Evolutionary conservation across 2,113 vertebrate genomes (phyloP), one percentile per base, ranked within the genome.

Genomic region (Saguinus imperator): DNA sequence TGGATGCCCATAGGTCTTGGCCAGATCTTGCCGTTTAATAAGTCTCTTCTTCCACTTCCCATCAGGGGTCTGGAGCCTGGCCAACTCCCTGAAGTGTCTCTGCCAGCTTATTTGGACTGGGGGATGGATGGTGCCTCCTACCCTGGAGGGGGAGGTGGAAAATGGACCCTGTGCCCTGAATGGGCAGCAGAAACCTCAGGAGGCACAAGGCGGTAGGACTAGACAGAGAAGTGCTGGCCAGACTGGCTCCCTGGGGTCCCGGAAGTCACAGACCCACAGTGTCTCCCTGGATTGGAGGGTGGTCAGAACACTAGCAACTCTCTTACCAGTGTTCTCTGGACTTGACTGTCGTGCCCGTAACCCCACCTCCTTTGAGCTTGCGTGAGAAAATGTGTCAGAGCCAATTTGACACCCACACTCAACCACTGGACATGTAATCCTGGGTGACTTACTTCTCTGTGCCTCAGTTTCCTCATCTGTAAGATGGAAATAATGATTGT

Each of bases 391-490:
- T 55, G 11, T 72, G 5, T 87, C 17, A 13, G 73, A 58, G 73
- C 32, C 48, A 64, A 32, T 29, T 18, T 64, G 55, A 94, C 40
- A 90, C 27, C 55, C 75, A n/a, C 27, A 94, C 50, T 76, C 81
- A 64, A 57, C 35, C 68, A 40, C 3, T 50, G 73, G 77, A 57
- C 25, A 10, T 8, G 16, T 37, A 76, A 89, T 37, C 48, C 48
- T 32, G 75, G 40, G 27, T 14, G 61, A 66, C 61, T 55, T 18
- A 40, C 89, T 87, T 64, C 86, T 81, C 27, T 58, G 50, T 55
- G 82, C 83, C 70, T 95, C 37, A 13, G 55, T 79, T 80, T 86
- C 79, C 58, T 93, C 75, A 66, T 87, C 79, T 85, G 57, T 72
- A 81, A 93, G 57, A 57, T 25, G 57, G 79, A 27, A 87, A 55